phyloP scores from a whole-genome alignment of 2,888 invertebrate genomes.

The Phasia obesa region DNA sequence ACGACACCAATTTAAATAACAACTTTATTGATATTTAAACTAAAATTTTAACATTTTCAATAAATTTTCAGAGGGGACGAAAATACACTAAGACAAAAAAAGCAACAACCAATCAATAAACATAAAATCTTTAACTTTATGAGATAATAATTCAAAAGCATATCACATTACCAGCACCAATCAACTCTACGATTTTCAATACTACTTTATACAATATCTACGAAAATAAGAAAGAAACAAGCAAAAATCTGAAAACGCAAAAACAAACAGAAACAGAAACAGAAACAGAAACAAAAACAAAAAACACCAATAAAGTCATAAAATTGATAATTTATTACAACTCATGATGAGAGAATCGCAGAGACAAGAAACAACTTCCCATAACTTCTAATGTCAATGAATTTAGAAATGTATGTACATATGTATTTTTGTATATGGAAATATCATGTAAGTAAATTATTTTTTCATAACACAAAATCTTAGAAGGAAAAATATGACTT shows the following conservation, averaged over 20 bases:
- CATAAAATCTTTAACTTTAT: constrained; percentile 62
- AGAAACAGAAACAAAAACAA: constrained; percentile 37
- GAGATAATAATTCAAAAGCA: constrained; percentile 61
- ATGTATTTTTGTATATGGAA: no score
- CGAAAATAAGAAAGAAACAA: constrained; percentile 16
- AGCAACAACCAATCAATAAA: constrained; percentile 34
- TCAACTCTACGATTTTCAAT: constrained; percentile 29
- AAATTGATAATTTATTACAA: constrained; percentile 57
- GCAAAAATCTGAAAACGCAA: constrained; percentile 39
- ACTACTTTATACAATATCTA: neutral
- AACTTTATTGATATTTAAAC: constrained; percentile 59
- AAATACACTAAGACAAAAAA: neutral
- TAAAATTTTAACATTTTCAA: constrained; percentile 34
- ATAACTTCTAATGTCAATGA: constrained; percentile 33
- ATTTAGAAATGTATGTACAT: constrained; percentile 18
- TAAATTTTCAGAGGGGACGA: constrained; percentile 19
- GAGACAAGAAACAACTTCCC: neutral
- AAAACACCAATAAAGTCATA: constrained; percentile 59
- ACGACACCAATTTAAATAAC: constrained; percentile 48
- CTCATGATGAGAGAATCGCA: constrained; percentile 37
- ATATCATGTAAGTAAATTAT: constrained; percentile 56
- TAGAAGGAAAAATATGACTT: constrained; percentile 16
- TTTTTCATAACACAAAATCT: constrained; percentile 36
- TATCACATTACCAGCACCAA: constrained; percentile 63
- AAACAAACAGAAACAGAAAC: constrained; percentile 22